phyloP scores from a whole-genome alignment of 2,113 vertebrate genomes.

The Neodon shergylaensis region DNA sequence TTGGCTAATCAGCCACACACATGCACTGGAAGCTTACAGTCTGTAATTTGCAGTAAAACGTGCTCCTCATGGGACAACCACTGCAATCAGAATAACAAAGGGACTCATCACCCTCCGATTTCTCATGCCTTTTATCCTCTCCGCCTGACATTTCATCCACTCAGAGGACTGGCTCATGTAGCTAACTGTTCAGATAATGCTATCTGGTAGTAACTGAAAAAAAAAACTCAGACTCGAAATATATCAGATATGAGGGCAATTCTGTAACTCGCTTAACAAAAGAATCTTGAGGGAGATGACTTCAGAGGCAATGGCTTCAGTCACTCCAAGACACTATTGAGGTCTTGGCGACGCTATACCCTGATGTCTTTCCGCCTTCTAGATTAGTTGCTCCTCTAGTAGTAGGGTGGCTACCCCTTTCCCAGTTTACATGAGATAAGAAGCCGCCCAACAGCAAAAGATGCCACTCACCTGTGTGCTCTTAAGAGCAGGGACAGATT shows the following conservation, averaged over 20 bases:
- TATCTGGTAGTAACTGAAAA: not conserved
- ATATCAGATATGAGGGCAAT: not conserved
- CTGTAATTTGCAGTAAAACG: not conserved
- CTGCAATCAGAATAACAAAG: not conserved
- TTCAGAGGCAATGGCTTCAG: too few relatives aligned
- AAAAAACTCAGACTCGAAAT: slow-evolving; percentile 27
- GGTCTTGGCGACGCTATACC: not conserved
- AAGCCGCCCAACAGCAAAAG: not conserved
- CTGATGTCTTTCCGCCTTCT: not conserved
- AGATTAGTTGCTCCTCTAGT: not conserved
- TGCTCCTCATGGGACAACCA: not conserved
- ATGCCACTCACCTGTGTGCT: not conserved
- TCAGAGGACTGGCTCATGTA: not conserved
- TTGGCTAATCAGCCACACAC: not conserved
- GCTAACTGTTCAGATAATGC: not conserved
- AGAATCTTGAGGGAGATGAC: not conserved
- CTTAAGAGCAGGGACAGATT: not conserved
- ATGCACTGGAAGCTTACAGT: not conserved
- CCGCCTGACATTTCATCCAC: not conserved
- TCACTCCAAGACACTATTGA: not conserved
- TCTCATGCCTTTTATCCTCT: not conserved
- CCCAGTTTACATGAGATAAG: not conserved
- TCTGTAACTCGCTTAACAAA: not conserved
- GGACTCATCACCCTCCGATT: not conserved
- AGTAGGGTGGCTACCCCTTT: not conserved